Percentiles rank a stretch among this genome's conserved stretches.
These are phyloP conservation scores for Dryobates pubescens DNA, from an alignment of 2,797 vertebrate genomes.

Conservation along the genomic window DNA sequence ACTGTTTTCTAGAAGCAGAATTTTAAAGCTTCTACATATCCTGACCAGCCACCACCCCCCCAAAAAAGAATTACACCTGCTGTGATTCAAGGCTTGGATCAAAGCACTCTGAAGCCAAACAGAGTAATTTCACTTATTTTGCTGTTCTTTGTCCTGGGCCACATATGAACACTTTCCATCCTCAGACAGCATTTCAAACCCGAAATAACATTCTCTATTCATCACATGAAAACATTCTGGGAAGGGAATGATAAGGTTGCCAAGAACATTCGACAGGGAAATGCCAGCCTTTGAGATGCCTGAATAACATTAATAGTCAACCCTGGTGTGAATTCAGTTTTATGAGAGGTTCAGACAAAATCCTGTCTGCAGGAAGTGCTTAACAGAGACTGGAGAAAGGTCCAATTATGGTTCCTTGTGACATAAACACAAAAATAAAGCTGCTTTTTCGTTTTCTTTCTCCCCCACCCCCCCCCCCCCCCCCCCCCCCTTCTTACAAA, in stretches of 20 bases:
- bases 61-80: neutral
- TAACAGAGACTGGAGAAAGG: neutral
- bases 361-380: neutral
- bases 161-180: neutral
- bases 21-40: neutral
- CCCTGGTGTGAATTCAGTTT: neutral
- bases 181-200: neutral
- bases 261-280: neutral
- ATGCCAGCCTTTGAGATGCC: neutral
- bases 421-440: neutral
- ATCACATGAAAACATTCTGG: neutral
- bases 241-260: neutral
- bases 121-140: neutral
- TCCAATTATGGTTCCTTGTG: fast-evolving
- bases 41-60: neutral
- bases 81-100: neutral
- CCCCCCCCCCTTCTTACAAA: neutral
- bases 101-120: neutral
- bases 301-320: neutral
- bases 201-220: neutral
- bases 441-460: neutral
- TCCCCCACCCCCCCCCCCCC: too few species aligned
- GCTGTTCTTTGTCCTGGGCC: neutral
- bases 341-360: neutral
- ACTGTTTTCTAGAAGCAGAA: neutral